Percentiles rank a stretch among this genome's conserved stretches.
Evolutionary conservation across 2,113 vertebrate genomes (phyloP).

Genomic region (Chionomys nivalis): DNA sequence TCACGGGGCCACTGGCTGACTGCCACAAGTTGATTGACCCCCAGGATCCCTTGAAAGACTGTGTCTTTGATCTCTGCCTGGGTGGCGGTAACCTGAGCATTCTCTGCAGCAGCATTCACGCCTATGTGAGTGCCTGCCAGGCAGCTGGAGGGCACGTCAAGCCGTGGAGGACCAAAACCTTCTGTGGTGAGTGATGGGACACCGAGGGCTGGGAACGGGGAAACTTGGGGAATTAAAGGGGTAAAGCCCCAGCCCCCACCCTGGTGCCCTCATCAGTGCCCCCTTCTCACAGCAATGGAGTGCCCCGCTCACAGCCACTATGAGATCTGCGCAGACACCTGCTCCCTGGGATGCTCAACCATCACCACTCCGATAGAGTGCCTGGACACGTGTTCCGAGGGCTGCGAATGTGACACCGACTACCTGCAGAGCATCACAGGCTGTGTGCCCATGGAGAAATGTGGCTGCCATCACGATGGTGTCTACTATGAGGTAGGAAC

Average conservation of each 20-base stretch:
- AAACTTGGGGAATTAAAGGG: neutral
- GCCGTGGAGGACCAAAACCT: slow-evolving; percentile 87
- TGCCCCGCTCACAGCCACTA: slow-evolving; percentile 89
- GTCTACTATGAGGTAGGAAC: slow-evolving; percentile 85
- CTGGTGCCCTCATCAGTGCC: slow-evolving; percentile 56
- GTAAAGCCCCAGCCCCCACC: neutral
- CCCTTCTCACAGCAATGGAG: slow-evolving; percentile 68
- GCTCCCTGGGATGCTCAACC: slow-evolving; percentile 81
- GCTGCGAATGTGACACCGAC: slow-evolving; percentile 87
- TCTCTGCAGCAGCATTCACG: slow-evolving; percentile 88
- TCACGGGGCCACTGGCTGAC: slow-evolving; percentile 73
- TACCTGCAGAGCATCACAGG: slow-evolving; percentile 80
- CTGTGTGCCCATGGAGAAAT: slow-evolving; percentile 84
- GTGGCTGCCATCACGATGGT: slow-evolving; percentile 87
- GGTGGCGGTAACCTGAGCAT: neutral
- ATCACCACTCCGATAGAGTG: slow-evolving; percentile 75
- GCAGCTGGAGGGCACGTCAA: slow-evolving; percentile 73
- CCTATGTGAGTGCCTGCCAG: slow-evolving; percentile 88
- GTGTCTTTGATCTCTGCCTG: slow-evolving; percentile 79
- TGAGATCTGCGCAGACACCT: slow-evolving; percentile 85
- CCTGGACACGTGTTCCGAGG: slow-evolving; percentile 84
- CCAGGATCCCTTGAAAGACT: slow-evolving; percentile 63
- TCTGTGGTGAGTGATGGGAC: slow-evolving; percentile 87
- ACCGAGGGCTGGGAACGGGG: accelerated
- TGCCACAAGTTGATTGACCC: slow-evolving; percentile 79